Evolutionary conservation across 2,113 vertebrate genomes (phyloP).

Genomic region (Phainopepla nitens): DNA sequence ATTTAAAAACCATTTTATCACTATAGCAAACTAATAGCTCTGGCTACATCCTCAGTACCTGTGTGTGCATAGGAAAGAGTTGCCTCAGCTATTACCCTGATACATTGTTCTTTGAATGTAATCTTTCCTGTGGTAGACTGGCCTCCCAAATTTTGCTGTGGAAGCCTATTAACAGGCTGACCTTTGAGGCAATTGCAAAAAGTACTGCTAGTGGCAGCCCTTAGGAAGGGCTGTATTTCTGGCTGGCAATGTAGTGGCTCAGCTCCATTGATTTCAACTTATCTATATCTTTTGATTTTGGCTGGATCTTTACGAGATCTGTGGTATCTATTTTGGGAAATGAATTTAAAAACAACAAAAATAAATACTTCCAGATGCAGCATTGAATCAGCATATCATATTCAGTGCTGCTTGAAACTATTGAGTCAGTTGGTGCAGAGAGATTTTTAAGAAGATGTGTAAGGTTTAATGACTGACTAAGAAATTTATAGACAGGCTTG

Average conservation of each 20-base stretch:
- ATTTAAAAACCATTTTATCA: neutral
- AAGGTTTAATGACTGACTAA: slow-evolving; percentile 45
- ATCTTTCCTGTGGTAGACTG: neutral
- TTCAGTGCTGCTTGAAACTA: slow-evolving; percentile 36
- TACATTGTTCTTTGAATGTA: neutral
- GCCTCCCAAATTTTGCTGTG: neutral
- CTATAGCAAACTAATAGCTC: neutral
- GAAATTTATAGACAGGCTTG: slow-evolving; percentile 58
- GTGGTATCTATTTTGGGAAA: slow-evolving; percentile 34
- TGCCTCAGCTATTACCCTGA: neutral
- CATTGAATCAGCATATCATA: slow-evolving; percentile 67
- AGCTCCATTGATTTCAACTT: neutral
- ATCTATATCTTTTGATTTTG: slow-evolving; percentile 45
- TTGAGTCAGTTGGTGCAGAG: slow-evolving; percentile 45
- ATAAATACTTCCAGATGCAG: slow-evolving; percentile 66
- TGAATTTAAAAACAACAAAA: slow-evolving; percentile 33
- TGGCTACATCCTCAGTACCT: neutral
- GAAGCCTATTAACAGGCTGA: neutral
- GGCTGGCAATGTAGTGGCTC: neutral
- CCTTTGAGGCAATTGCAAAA: neutral
- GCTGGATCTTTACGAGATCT: slow-evolving; percentile 26
- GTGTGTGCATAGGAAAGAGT: neutral
- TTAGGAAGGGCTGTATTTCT: neutral
- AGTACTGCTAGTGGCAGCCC: neutral
- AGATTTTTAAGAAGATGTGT: slow-evolving; percentile 60